Conservation (phyloP, 2,888 invertebrate genomes). For the Pinctada fucata region DNA sequence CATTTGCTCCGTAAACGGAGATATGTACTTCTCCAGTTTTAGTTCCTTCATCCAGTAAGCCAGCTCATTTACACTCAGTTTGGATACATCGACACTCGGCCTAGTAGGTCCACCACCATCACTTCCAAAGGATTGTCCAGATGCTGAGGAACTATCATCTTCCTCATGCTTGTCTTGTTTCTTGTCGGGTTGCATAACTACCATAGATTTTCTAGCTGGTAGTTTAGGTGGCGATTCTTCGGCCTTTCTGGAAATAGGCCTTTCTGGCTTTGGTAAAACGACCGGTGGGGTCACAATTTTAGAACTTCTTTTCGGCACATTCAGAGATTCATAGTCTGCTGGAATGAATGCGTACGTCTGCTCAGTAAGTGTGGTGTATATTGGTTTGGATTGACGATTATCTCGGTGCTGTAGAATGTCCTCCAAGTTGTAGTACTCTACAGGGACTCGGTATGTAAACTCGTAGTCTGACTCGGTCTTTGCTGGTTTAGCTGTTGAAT, state of each 20-base stretch:
- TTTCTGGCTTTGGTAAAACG: constrained; percentile 8
- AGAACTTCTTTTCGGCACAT: background rate
- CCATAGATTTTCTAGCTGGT: background rate
- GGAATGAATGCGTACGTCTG: constrained; percentile 27
- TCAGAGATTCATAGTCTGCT: background rate
- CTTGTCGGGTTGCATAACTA: background rate
- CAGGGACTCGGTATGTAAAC: constrained; percentile 28
- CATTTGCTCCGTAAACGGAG: constrained; percentile 41
- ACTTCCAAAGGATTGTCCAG: background rate
- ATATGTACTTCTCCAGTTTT: constrained; percentile 47
- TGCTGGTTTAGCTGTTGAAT: constrained; percentile 8
- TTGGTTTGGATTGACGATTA: constrained; percentile 7
- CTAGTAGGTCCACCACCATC: background rate
- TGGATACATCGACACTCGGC: constrained; percentile 31
- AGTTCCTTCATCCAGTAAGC: constrained; percentile 43
- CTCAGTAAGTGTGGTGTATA: background rate
- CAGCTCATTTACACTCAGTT: constrained; percentile 49
- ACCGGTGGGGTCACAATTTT: constrained; percentile 3
- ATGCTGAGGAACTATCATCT: background rate
- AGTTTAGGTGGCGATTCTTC: background rate
- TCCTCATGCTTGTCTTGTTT: background rate
- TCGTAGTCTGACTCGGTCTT: constrained; percentile 5
- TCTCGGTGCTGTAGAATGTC: constrained; percentile 18
- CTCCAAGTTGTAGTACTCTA: constrained; percentile 36
- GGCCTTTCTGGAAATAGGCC: background rate